Conservation (phyloP, 2,113 vertebrate genomes). For the Entomyzon cyanotis region DNA sequence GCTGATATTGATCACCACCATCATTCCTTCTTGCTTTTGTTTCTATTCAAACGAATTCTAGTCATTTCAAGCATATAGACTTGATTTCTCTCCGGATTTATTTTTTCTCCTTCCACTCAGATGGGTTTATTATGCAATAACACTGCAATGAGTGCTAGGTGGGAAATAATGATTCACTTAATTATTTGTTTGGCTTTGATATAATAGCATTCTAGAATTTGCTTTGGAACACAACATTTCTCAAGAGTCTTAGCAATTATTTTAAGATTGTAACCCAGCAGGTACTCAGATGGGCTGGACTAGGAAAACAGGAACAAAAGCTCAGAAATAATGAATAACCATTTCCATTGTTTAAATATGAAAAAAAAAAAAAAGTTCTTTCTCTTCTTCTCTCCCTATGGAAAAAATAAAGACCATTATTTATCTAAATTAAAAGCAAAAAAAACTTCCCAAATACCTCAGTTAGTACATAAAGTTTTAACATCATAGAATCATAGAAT, state of each 20-base stretch:
- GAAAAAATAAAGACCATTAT: neutral
- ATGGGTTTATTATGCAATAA: conserved; percentile 1
- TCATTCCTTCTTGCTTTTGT: neutral
- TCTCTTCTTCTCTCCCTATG: neutral
- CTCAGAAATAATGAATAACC: neutral
- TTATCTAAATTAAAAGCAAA: neutral
- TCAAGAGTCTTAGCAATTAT: neutral
- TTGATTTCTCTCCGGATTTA: neutral
- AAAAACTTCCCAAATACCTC: neutral
- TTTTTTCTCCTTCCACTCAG: neutral
- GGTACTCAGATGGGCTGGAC: neutral
- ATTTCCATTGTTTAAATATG: neutral
- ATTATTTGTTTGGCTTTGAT: conserved; percentile 10
- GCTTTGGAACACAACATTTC: neutral
- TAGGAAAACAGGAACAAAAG: neutral
- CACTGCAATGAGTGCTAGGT: neutral
- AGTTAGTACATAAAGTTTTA: neutral
- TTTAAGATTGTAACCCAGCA: neutral
- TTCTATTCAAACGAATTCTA: neutral
- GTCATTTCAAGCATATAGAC: neutral
- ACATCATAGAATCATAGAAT: neutral
- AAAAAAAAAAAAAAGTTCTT: neutral
- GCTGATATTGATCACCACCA: neutral
- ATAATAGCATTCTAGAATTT: neutral
- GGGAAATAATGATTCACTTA: conserved; percentile 16